Percentiles rank a stretch among this genome's conserved stretches.
These are phyloP conservation scores for Procambarus virginalis DNA, from an alignment of 1,140 invertebrate genomes.

Conservation along the genomic window DNA sequence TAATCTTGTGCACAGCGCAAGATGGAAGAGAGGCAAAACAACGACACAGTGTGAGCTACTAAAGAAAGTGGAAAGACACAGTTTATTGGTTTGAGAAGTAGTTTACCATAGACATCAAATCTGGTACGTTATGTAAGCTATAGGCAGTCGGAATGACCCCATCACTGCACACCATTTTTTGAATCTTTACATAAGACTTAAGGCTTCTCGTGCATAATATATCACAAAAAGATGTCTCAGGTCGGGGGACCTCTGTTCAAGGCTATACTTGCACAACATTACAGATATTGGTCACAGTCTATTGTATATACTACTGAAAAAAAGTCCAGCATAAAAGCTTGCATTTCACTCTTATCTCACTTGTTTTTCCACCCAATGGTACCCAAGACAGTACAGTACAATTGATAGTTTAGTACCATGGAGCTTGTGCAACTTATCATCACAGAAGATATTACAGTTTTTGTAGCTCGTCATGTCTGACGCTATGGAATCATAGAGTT, in stretches of 20 bases:
- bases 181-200: background rate
- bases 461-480: conserved; percentile 62
- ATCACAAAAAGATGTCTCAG: conserved; percentile 19
- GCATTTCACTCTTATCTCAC: conserved; percentile 50
- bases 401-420: conserved; percentile 38
- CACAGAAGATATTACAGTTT: conserved; percentile 61
- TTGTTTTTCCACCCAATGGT: conserved; percentile 37
- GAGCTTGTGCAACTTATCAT: conserved; percentile 53
- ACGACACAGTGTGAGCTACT: conserved; percentile 64
- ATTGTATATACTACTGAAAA: conserved; percentile 40
- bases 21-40: conserved; percentile 63
- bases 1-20: conserved; percentile 68
- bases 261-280: conserved; percentile 33
- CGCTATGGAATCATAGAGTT: conserved; percentile 59
- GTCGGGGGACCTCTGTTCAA: conserved; percentile 7
- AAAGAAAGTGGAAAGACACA: conserved; percentile 59
- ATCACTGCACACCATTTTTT: background rate
- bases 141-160: conserved; percentile 20
- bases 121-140: conserved; percentile 21
- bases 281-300: conserved; percentile 52
- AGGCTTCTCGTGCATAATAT: background rate
- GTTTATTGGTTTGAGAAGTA: conserved; percentile 41
- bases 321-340: conserved; percentile 58
- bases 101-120: conserved; percentile 45
- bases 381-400: background rate